Evolutionary conservation across 2,113 vertebrate genomes (phyloP).

Genomic region (Cebidichthys violaceus): DNA sequence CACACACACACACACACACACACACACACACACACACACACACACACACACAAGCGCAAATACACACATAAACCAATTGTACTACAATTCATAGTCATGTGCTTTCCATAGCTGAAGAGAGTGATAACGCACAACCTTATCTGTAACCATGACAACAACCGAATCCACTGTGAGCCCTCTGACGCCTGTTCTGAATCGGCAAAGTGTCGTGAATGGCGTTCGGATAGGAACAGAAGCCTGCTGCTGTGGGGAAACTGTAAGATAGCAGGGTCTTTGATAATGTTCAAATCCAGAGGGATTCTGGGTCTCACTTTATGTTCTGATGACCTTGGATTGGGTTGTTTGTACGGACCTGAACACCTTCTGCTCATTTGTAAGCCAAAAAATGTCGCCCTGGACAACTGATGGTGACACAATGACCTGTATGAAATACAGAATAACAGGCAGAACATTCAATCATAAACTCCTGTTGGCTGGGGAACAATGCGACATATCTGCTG

Average conservation of each 20-base stretch:
- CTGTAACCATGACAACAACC: constrained; percentile 66
- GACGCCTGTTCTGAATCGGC: constrained; percentile 52
- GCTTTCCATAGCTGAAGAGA: constrained; percentile 54
- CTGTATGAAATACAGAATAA: background rate
- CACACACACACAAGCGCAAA: constrained; percentile 1
- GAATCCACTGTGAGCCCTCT: constrained; percentile 46
- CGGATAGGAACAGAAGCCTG: constrained; percentile 57
- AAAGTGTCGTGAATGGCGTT: constrained; percentile 54
- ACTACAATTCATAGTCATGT: constrained; percentile 49
- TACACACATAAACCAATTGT: constrained; percentile 33
- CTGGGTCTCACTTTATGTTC: constrained; percentile 22
- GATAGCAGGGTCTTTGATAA: constrained; percentile 62
- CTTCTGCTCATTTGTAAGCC: background rate
- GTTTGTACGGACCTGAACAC: constrained; percentile 4
- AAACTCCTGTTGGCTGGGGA: background rate
- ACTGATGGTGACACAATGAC: background rate
- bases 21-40: constrained; percentile 12
- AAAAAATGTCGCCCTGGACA: constrained; percentile 11
- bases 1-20: constrained; percentile 19
- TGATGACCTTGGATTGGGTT: constrained; percentile 33
- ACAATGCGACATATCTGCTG: background rate
- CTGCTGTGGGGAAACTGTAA: constrained; percentile 46
- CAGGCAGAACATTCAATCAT: background rate
- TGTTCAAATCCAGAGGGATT: constrained; percentile 23
- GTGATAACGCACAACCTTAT: constrained; percentile 67